Base-by-base conservation (phyloP, 2,888 invertebrate genomes). In the Syrista parreyssii region DNA sequence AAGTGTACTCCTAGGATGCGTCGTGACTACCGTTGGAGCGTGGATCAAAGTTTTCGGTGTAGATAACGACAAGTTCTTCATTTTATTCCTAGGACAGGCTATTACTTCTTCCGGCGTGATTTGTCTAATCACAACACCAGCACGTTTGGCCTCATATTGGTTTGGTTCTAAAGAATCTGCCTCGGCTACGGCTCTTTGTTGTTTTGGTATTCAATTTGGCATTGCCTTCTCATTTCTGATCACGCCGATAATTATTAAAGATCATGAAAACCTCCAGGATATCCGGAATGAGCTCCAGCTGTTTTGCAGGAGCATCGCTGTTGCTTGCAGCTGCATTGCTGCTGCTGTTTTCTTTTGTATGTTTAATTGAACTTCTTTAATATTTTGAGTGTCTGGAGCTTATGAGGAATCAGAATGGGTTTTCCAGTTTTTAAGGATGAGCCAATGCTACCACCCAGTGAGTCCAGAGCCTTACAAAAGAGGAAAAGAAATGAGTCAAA, bases 71-170 rank as follows among this genome's bases (percentile, higher is more conserved):
- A 36, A 76, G 6, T 82, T 82, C 30, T 40, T 73, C 73, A 15
- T 80, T 12, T 55, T 76, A 30, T 79, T 82, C 72, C 73, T 82
- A 33, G 82, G 83, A 23, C 84, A 84, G 79, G 79, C 79, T 76
- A 35, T 83, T 15, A 69, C 81, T 32, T 79, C 82, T 2, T 68
- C 76, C 68, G 83, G 82, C n/a, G 81, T 83, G 68, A 79, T 83
- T 31, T 79, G 79, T 6, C 75, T 80, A 4, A 76, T 79, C 1
- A 82, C 81, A 3, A 77, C 80, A 76, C 84, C 85, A 12, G 81
- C 80, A 4, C 81, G 80, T 4, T 81, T 85, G 74, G 81, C 84
- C 4, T 84, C 85, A 1, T 78, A 80, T 33, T 85, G 85, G 84
- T 85, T 85, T 68, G 82, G 82, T 12, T 74, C 78, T 2, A 30